Evolutionary conservation across 1,140 invertebrate genomes (phyloP).

Genomic region (Pogonomyrmex barbatus): DNA sequence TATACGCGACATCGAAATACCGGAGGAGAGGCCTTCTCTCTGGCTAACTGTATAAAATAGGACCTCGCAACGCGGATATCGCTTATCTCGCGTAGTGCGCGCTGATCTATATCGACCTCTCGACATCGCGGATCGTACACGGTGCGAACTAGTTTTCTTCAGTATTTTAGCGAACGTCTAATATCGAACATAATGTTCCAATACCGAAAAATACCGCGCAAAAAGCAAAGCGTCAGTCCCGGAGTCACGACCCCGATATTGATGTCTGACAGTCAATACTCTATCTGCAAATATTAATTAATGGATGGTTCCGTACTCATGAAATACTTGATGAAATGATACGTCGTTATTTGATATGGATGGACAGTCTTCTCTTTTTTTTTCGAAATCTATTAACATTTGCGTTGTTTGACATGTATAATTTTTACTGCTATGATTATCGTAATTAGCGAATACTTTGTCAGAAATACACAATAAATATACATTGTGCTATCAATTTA

Average conservation of each 20-base stretch:
- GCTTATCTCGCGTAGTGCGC: slow-evolving; percentile 36
- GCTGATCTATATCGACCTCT: slow-evolving; percentile 46
- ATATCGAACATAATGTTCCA: not conserved
- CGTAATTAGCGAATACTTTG: not conserved
- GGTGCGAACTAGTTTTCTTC: not conserved
- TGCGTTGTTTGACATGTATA: not conserved
- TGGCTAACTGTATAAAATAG: slow-evolving; percentile 46
- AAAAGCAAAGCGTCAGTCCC: not conserved
- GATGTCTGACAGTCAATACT: not conserved
- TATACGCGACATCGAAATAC: slow-evolving; percentile 53
- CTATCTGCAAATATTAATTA: slow-evolving; percentile 28
- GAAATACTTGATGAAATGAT: not conserved
- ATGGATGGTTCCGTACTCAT: not conserved
- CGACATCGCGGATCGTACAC: not conserved
- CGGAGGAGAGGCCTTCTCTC: slow-evolving; percentile 42
- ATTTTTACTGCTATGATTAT: not conserved
- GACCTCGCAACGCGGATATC: slow-evolving; percentile 45
- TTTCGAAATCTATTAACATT: not conserved
- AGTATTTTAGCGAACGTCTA: not conserved
- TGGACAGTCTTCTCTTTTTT: not conserved
- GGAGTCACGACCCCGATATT: not conserved
- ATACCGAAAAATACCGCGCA: not conserved
- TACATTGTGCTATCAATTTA: not conserved
- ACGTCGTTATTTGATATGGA: not conserved
- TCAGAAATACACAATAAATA: not conserved